Base-by-base conservation (phyloP, 2,797 vertebrate species). In the Microhierax caerulescens region DNA sequence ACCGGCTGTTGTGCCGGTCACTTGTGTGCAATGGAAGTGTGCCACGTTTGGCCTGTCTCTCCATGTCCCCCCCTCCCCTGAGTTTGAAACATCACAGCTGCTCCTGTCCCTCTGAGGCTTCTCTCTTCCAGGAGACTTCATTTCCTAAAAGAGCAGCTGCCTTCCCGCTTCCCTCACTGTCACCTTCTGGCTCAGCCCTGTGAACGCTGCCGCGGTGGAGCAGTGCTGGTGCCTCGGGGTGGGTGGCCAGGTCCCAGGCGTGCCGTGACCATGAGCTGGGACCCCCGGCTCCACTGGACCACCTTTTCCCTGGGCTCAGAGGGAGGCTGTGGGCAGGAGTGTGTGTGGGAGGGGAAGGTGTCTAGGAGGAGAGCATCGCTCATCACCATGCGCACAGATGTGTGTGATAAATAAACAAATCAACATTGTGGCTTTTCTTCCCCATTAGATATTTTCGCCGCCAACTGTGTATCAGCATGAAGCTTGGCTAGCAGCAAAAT, bases 301-400 rank as follows among this genome's bases (percentile, higher is more conserved):
- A 7, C 41, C 34, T 30, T 56, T 78, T 5, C 37, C 56, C 21
- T 6, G 39, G 22, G 43, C 51, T 54, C 0, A 3, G 57, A 14
- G 57, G 25, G 18, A 17, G 15, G 30, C n/a, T 51, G 36, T 25
- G 77, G 39, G 59, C 61, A 57, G 20, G 27, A 8, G 15, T 22
- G 34, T 2, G 0, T 18, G 47, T 1, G 1, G 36, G 30, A 32
- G 39, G 28, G 53, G 12, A 22, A 9, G 32, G 36, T 57, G 53
- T 50, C 2, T 7, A 70, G 56, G 64, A 53, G 54, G 30, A 67
- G 63, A 54, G 28, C 56, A 3, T 27, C 2, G 1, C 43, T 39
- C 2, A 1, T 16, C 21, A 7, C 19, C 1, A 0, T 0, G 2
- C 4, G 1, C 0, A 3, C 28, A 37, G 43, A 4, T 48, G 2